Conservation (phyloP, 2,797 vertebrate species). For the Acanthopagrus latus region DNA sequence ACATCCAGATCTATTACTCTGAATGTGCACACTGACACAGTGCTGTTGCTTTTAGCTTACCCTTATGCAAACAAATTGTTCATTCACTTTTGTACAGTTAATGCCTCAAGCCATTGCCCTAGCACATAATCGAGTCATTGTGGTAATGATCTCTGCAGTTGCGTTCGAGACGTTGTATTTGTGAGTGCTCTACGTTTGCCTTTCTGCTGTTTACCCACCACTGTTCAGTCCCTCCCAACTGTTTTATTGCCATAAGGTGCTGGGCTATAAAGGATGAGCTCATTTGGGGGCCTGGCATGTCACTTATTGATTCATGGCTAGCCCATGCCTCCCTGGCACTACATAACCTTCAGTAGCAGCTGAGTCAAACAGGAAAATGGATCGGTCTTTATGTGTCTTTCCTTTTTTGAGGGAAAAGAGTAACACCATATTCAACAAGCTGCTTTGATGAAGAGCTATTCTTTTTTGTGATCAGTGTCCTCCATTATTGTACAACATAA, state of each 20-base stretch:
- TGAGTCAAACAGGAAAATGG: constrained; percentile 57
- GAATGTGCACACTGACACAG: not conserved
- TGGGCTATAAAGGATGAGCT: constrained; percentile 63
- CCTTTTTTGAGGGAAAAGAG: constrained; percentile 19
- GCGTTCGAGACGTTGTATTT: constrained; percentile 32
- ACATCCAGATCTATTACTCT: not conserved
- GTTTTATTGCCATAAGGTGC: constrained; percentile 56
- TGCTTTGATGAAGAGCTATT: constrained; percentile 8
- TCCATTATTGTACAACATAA: constrained; percentile 8
- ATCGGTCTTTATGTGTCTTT: constrained; percentile 38
- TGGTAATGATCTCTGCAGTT: constrained; percentile 40
- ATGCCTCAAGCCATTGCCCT: constrained; percentile 18
- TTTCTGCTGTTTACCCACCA: constrained; percentile 53
- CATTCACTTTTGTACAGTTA: constrained; percentile 28
- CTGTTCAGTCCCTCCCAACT: constrained; percentile 28
- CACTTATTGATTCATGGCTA: constrained; percentile 70
- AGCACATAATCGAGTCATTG: constrained; percentile 37
- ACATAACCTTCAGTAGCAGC: constrained; percentile 55
- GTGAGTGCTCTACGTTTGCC: constrained; percentile 50
- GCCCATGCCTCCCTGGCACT: constrained; percentile 43
- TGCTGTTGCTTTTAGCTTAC: constrained; percentile 25
- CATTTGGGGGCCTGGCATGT: constrained; percentile 47
- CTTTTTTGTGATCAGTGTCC: constrained; percentile 5
- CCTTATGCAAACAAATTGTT: constrained; percentile 27
- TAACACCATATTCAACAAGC: constrained; percentile 8